phyloP scores from a whole-genome alignment of 2,113 vertebrate species.

The Prietella phreatophila region DNA sequence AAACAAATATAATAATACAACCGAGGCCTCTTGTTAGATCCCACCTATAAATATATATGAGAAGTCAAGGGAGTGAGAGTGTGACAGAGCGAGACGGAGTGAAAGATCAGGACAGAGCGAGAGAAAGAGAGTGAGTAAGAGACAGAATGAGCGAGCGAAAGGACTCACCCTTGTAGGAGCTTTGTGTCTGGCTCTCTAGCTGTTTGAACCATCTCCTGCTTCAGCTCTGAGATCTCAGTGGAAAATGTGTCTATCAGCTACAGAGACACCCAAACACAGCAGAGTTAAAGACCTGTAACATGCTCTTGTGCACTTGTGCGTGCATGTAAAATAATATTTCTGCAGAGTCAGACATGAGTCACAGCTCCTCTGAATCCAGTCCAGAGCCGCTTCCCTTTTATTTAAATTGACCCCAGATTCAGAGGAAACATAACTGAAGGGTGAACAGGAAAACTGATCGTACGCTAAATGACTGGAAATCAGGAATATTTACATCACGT shows the following conservation, averaged over 20 bases:
- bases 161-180: conserved; percentile 63
- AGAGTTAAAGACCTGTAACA: conserved; percentile 8
- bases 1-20: background rate
- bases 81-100: background rate
- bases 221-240: conserved; percentile 89
- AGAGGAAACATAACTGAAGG: conserved; percentile 22
- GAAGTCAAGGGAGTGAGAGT: background rate
- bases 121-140: background rate
- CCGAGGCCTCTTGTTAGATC: background rate
- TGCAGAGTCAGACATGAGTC: conserved; percentile 38
- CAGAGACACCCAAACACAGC: conserved; percentile 41
- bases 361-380: conserved; percentile 1
- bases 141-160: background rate
- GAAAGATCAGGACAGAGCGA: background rate
- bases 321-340: conserved; percentile 1
- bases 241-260: conserved; percentile 93
- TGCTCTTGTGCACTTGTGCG: background rate
- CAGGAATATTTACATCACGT: background rate
- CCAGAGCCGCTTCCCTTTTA: conserved; percentile 34
- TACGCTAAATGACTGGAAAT: background rate
- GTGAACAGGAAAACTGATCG: background rate
- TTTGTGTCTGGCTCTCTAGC: conserved; percentile 68
- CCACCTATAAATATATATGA: background rate
- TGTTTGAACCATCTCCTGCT: conserved; percentile 88
- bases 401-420: background rate